Percentiles rank a stretch among this genome's conserved stretches.
Conservation (phyloP, 2,888 invertebrate species). For the Dicyrtomina minuta region DNA sequence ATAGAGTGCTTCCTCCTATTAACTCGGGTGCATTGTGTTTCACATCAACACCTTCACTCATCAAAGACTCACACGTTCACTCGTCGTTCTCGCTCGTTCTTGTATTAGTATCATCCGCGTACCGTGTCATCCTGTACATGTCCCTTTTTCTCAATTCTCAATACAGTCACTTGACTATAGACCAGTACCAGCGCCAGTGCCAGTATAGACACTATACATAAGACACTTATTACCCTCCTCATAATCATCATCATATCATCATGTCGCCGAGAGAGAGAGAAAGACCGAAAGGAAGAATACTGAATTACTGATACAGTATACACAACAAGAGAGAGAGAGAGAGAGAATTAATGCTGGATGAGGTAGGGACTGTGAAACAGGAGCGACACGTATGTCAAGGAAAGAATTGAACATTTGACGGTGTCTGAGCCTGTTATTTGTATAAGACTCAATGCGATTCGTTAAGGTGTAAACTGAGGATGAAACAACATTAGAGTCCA, state of each 20-base stretch:
- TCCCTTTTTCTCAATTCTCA: not conserved
- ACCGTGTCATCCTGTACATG: constrained; percentile 26
- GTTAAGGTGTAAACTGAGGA: constrained; percentile 23
- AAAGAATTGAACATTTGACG: constrained; percentile 21
- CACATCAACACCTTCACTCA: constrained; percentile 28
- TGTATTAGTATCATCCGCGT: not conserved
- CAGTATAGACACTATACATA: too few relatives aligned
- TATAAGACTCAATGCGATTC: constrained; percentile 26
- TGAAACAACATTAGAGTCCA: not conserved
- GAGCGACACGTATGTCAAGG: constrained; percentile 10
- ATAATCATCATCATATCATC: not conserved
- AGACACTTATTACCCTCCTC: constrained; percentile 2
- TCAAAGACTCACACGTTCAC: constrained; percentile 25
- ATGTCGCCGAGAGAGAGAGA: not conserved
- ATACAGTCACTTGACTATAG: not conserved
- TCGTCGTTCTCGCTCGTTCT: constrained; percentile 15
- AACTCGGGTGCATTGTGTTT: constrained; percentile 27
- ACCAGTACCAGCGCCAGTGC: not conserved
- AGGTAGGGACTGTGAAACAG: not conserved
- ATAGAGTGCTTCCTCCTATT: constrained; percentile 37
- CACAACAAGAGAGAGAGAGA: not conserved
- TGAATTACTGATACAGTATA: too few relatives aligned
- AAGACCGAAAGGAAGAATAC: not conserved
- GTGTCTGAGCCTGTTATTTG: constrained; percentile 23
- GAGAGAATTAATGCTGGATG: not conserved